Conservation (phyloP, 2,113 vertebrate genomes). For the Paracanthobrama guichenoti region DNA sequence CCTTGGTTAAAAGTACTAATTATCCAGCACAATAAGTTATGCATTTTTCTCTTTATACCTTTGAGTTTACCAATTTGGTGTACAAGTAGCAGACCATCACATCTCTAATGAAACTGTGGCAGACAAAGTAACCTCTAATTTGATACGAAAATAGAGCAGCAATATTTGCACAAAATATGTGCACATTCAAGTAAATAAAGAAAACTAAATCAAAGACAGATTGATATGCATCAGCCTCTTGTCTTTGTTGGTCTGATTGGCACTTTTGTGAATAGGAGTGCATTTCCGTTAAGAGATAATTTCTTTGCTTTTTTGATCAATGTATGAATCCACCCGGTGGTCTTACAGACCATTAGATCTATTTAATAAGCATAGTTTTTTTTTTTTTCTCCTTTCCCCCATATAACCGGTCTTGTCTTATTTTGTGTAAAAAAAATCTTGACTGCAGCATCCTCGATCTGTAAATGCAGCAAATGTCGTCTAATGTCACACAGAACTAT, state of each 20-base stretch:
- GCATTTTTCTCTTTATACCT: conserved; percentile 47
- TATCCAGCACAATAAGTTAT: conserved; percentile 58
- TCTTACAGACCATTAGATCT: conserved; percentile 58
- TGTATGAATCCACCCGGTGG: conserved; percentile 50
- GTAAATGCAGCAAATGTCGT: neutral
- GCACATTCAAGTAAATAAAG: conserved; percentile 81
- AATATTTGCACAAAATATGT: conserved; percentile 78
- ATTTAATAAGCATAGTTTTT: conserved; percentile 34
- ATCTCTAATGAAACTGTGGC: conserved; percentile 68
- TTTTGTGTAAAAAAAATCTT: neutral
- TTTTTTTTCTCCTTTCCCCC: neutral
- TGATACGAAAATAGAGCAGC: conserved; percentile 80
- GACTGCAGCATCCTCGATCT: conserved; percentile 18
- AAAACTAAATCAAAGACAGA: conserved; percentile 69
- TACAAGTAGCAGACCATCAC: conserved; percentile 71
- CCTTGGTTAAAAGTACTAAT: conserved; percentile 53
- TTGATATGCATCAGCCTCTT: conserved; percentile 73
- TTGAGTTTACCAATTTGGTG: conserved; percentile 67
- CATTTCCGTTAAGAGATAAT: conserved; percentile 65
- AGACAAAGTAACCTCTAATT: conserved; percentile 68
- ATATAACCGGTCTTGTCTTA: neutral
- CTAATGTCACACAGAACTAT: neutral
- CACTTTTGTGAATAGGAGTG: conserved; percentile 83
- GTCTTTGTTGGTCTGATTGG: conserved; percentile 82
- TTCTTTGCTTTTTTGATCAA: conserved; percentile 61